Evolutionary conservation across 1,140 invertebrate species (phyloP), one percentile per base, ranked within the genome.

Genomic region (Drosophila mauritiana): DNA sequence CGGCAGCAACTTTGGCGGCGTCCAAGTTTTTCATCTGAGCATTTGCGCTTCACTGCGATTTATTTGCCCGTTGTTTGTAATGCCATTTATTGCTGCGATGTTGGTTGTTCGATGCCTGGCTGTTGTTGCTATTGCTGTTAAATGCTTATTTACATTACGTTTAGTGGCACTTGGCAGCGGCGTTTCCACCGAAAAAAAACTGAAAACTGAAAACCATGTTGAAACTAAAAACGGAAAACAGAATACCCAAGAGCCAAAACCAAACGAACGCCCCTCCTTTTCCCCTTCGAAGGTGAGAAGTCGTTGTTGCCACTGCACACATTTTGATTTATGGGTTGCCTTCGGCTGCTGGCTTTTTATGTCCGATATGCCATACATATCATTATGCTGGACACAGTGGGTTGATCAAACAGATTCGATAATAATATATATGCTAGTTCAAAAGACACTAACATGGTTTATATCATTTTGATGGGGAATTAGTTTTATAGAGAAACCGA

Each of bases 121-220:
- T 68, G 55, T 56, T 79, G 79, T 73, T 83, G 81, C 90, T 90
- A 80, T 56, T 86, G 79, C 76, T 83, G 81, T 90, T 90, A 83
- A 86, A 90, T 86, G 86, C 81, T 86, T 90, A 90, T 90, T 90
- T 90, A 90, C 86, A 90, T 86, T 90, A 82, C 88, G 88, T 90
- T 90, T 90, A 90, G 86, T 82, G 88, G 88, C 85, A 84, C 80
- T 86, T 80, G 73, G 73, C 64, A 49, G 31, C 46, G 45, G 48
- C 58, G 55, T 46, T 78, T 79, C 62, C 76, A 67, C 65, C 73
- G 37, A 69, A 75, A 78, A 55, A 22, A 46, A 48, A 48, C 22
- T 1, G 17, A 22, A 46, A 48, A 48, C 22, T 1, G 17, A 45
- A 45, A 31, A 31, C 31, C 31, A 31, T 31, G 31, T 31, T 31